Evolutionary conservation across 1,140 invertebrate species (phyloP), one percentile per base, ranked within the genome.

Genomic region (Drosophila navojoa): DNA sequence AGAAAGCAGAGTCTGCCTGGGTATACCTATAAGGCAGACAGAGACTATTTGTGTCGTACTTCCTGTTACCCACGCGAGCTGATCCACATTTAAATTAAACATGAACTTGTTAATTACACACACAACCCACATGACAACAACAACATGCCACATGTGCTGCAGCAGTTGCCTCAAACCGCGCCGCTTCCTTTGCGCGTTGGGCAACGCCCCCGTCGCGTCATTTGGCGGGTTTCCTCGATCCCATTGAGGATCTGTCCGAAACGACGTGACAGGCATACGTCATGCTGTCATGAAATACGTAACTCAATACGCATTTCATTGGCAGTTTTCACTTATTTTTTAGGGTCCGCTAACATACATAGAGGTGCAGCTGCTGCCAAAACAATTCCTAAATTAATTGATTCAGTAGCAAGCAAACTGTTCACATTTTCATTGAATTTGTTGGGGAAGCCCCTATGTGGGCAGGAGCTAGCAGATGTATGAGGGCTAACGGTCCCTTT

Each of bases 71-170:
- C 76, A 82, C 76, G 47, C 76, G 29, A 75, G 53, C 47, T 44
- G 71, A 68, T 49, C 71, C 76, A 86, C 78, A 89, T 87, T 82
- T 89, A 89, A 89, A 89, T 89, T 84, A 76, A 84, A 77, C 62
- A 78, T 77, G 77, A 77, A 79, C 79, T 84, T 77, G 76, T 89
- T 87, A 87, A 87, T 87, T 87, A 87, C 64, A 44, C 60, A 77
- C 53, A 71, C 71, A 69, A 63, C 59, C 59, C 71, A 76, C 74
- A 76, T 67, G 52, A 69, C 60, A 73, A 55, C 25, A 81, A 71
- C 59, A 73, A 38, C 64, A 63, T 85, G 73, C 62, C 62, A 72
- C 54, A 72, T 62, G 59, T 82, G 84, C 59, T 67, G 66, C 52
- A 16, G 60, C 71, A 15, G 63, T 44, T 59, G 52, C 63, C 59